Evolutionary conservation across 2,797 vertebrate species (phyloP).

Genomic region (Fundulus diaphanus): DNA sequence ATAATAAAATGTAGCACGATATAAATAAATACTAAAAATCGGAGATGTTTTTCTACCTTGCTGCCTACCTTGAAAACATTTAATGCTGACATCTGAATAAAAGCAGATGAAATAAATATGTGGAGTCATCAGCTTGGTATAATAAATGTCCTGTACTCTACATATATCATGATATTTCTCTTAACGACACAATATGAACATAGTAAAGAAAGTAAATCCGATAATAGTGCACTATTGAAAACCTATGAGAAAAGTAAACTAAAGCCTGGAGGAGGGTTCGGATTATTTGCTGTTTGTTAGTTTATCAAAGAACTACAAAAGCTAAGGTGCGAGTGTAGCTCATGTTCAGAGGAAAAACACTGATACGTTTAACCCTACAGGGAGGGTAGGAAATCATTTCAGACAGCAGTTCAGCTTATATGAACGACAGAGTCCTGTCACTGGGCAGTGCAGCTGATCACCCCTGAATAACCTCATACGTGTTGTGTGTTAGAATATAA

Average conservation of each 20-base stretch:
- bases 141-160: conserved; percentile 64
- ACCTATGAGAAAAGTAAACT: conserved; percentile 62
- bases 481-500: conserved; percentile 34
- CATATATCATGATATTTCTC: conserved; percentile 38
- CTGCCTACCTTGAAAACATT: conserved; percentile 57
- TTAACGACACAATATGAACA: conserved; percentile 47
- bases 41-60: conserved; percentile 55
- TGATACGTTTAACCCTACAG: conserved; percentile 10
- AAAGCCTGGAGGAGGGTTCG: conserved; percentile 4
- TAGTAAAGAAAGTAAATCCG: conserved; percentile 52
- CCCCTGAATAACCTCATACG: conserved; percentile 18
- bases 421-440: background rate
- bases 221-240: conserved; percentile 53
- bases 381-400: conserved; percentile 3
- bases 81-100: conserved; percentile 43
- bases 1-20: conserved; percentile 55
- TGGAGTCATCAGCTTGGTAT: conserved; percentile 38
- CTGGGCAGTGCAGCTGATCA: conserved; percentile 16
- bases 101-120: conserved; percentile 61
- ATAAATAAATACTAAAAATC: conserved; percentile 74
- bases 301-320: background rate
- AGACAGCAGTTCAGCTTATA: conserved; percentile 11
- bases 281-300: background rate
- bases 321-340: background rate
- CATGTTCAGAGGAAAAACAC: conserved; percentile 24